Evolutionary conservation across 35 echinoderm and acorn worm genomes (phyloP).

Genomic region (Apostichopus japonicus): DNA sequence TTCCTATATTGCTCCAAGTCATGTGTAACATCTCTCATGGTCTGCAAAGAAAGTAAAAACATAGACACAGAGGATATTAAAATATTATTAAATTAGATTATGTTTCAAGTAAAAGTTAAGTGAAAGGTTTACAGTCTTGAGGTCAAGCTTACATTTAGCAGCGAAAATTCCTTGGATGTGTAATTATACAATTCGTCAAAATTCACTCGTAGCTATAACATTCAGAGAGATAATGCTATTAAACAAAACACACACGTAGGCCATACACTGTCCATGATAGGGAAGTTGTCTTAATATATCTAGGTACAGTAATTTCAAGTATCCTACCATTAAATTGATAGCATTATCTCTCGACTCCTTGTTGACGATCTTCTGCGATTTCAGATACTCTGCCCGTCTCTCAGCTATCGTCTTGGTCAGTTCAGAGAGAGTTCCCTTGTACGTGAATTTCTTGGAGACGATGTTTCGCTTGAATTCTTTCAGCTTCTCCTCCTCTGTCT

Average conservation of each 20-base stretch:
- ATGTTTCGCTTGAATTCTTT: constrained; percentile 37
- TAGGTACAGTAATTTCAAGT: no score
- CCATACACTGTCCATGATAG: background rate
- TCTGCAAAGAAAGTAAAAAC: background rate
- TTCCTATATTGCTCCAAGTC: constrained; percentile 51
- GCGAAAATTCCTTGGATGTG: no score
- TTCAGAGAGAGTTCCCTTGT: constrained; percentile 3
- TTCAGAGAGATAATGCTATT: no score
- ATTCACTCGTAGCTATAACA: no score
- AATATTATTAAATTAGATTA: no score
- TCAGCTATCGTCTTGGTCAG: constrained; percentile 51
- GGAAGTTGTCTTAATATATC: background rate
- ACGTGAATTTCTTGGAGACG: constrained; percentile 38
- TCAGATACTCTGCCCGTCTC: background rate
- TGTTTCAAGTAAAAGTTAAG: no score
- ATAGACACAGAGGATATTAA: no score
- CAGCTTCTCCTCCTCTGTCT: constrained; percentile 30
- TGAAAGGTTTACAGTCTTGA: no score
- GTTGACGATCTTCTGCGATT: constrained; percentile 1
- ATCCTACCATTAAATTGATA: constrained; percentile 33
- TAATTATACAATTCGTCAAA: no score
- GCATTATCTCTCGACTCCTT: constrained; percentile 26
- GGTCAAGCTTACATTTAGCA: no score
- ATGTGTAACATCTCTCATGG: constrained; percentile 35
- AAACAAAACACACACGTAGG: no score